Base-by-base conservation (phyloP, 2,888 invertebrate genomes). In the Proisotoma minuta region DNA sequence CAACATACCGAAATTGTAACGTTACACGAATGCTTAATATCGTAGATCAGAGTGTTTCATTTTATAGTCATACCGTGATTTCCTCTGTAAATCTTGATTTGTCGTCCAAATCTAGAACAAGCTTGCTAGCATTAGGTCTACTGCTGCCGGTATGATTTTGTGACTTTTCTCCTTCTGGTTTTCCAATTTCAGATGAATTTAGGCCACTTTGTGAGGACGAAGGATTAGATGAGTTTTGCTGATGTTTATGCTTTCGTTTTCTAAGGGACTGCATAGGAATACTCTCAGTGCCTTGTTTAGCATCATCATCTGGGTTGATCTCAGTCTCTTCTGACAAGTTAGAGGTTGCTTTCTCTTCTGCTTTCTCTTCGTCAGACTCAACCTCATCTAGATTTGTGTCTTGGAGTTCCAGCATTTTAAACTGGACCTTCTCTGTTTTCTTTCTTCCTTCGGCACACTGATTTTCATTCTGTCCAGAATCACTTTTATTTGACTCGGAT, bases 1-100 rank as follows among this genome's bases (percentile, higher is more conserved):
- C n/a, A n/a, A n/a, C n/a, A n/a, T n/a, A n/a, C n/a, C n/a, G 60
- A 18, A 60, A 49, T 39, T 49, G 57, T 58, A 49, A 40, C 57
- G 47, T 54, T 34, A 57, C 59, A 59, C 61, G 50, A 10, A 10
- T 34, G 34, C 34, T 34, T 34, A 34, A 34, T 34, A 34, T 10
- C 8, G 15, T 34, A 34, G 34, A 34, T 15, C 15, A 34, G 34
- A 34, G 15, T 10, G 34, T 10, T 34, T 34, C 15, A 34, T 43
- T 57, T 66, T 62, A 57, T 60, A 63, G 63, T 76, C 74, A 88
- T 74, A 89, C 89, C 54, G 88, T 88, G 68, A 89, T 87, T 78
- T 89, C 89, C 78, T 89, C 88, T 49, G 88, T 88, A 78, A 88
- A 88, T 74, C 87, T 82, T 77, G 85, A 87, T 75, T 88, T 88